Base-by-base conservation (phyloP, 2,113 vertebrate genomes). In the Sceloporus undulatus region DNA sequence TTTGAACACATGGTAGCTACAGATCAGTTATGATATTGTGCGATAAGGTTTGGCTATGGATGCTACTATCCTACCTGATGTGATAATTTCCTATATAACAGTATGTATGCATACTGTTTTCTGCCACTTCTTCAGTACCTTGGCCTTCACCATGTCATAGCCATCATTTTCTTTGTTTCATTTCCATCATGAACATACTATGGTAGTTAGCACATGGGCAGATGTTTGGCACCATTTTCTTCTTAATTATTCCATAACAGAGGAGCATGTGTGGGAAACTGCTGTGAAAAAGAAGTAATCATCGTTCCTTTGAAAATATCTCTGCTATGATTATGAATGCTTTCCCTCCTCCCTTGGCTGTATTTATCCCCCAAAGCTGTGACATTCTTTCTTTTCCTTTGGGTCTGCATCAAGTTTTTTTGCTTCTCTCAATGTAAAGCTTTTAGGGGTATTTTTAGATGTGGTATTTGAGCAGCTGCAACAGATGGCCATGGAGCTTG, bases 361-460 rank as follows among this genome's bases (percentile, higher is more conserved):
- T 68, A 68, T n/a, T 88, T 54, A 68, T 83, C 75, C 87, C 93
- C 0, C 0, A 92, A 91, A 85, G 90, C 87, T 86, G 73, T 92
- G 86, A 89, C 87, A 91, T 93, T 85, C 90, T 90, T 76, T 91
- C 88, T 92, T 86, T 93, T 93, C 77, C 71, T 87, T 88, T 90
- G 52, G 88, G 81, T 89, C 91, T 91, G 88, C 89, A 92, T 93
- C 79, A 90, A 74, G 71, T 77, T 89, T 94, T 92, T 94, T 94
- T 14, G 13, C 88, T 89, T 88, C 76, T 65, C 80, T 71, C 92
- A 86, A 62, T 19, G 88, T 82, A 48, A 71, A 92, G 91, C 92
- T 95, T 95, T 95, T 76, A 94, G 92, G 87, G 86, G 29, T 93
- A 95, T 95, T 95, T 96, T 95, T 94, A 95, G 93, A 90, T 52